Evolutionary conservation across 2,888 invertebrate genomes (phyloP), one percentile per base, ranked within the genome.

Genomic region (Coremacera marginata): DNA sequence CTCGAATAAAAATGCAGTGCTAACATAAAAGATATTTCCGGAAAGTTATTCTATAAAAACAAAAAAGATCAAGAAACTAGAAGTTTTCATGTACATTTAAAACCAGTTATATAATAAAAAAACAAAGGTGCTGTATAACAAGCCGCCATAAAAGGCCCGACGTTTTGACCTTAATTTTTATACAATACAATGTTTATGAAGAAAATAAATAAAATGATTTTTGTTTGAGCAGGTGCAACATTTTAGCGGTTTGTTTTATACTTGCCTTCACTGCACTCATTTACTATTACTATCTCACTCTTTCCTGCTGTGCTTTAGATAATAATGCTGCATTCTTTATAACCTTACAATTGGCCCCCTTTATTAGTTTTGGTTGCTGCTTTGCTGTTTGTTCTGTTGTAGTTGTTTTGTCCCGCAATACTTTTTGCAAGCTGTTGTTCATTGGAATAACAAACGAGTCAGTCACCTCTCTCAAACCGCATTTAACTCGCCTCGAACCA

Each of bases 391-490:
- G 2, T 25, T 14, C 2, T 60, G 2, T 60, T 14, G 22, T 60
- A 11, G 44, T 65, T 19, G 37, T 19, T 37, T 44, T 65, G 37
- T 34, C 1, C 16, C 37, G 19, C 37, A 37, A 19, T 22, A 16
- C 34, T 16, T 27, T n/a, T 63, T 63, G n/a, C 8, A 63, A 34
- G n/a, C 31, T 65, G 37, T 34, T 65, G 34, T 65, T 68, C 51
- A 68, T 49, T 22, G 49, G 22, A 68, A 68, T 49, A 27, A 51
- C 68, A 51, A 25, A 25, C 44, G 67, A 67, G 49, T 68, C 68
- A 68, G 51, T 44, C 65, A 65, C 37, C 37, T 68, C 68, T 25
- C 11, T 51, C 2, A 22, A 68, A 68, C 25, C 60, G 60, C 22
- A 11, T 60, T 60, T 16, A 22, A 55, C 22, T 55, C 25, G 9